Conservation (phyloP, 2,888 invertebrate species). For the Polietes domitor region DNA sequence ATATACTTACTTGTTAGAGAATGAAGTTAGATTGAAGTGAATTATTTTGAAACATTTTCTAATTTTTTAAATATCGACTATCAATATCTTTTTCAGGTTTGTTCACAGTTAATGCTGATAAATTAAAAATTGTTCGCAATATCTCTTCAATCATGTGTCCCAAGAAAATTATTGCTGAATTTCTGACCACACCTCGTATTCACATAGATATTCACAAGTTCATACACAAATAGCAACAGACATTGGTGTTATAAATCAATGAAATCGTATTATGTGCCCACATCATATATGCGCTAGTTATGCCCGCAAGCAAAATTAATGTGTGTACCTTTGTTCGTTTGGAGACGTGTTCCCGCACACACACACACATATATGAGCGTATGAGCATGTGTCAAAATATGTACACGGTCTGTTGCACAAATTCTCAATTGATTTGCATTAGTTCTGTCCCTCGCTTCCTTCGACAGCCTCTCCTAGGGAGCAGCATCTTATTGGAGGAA, state of each 20-base stretch:
- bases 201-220: too few relatives aligned
- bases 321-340: background rate
- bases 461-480: background rate
- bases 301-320: conserved; percentile 6
- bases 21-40: too few relatives aligned
- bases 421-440: conserved; percentile 56
- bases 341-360: background rate
- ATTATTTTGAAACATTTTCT: too few relatives aligned
- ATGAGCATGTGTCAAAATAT: conserved; percentile 38
- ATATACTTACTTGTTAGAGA: too few relatives aligned
- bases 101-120: too few relatives aligned
- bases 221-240: background rate
- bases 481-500: background rate
- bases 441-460: background rate
- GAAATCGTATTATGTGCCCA: conserved; percentile 37
- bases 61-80: too few relatives aligned
- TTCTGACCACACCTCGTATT: too few relatives aligned
- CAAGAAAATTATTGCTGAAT: too few relatives aligned
- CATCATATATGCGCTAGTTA: background rate
- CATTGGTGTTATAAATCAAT: conserved; percentile 35
- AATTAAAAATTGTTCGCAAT: too few relatives aligned
- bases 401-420: conserved; percentile 56
- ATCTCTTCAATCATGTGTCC: too few relatives aligned
- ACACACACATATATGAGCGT: background rate
- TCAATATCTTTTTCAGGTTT: too few relatives aligned